A percentile compares a stretch with the other conserved stretches of the same genome.
These are phyloP conservation scores for Vidua macroura DNA, from an alignment of 2,113 vertebrate genomes.

Conservation along the genomic window DNA sequence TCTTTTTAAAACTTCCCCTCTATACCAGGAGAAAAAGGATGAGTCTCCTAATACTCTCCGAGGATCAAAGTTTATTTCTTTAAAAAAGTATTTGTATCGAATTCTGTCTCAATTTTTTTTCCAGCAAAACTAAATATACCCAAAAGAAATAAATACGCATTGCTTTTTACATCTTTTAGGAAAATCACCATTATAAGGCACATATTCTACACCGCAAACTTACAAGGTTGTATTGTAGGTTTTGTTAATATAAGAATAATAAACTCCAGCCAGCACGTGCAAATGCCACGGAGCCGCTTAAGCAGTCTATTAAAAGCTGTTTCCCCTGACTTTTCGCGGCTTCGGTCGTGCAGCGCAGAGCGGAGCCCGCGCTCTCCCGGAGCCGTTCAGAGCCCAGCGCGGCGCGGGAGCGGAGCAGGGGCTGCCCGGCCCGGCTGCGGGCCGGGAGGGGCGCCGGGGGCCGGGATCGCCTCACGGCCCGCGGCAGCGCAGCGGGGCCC, in stretches of 20 bases:
- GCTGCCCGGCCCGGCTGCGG: neutral
- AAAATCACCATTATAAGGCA: neutral
- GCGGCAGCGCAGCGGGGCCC: neutral
- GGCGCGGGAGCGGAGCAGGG: neutral
- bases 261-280: neutral
- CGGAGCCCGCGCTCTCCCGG: accelerated
- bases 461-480: too few relatives aligned
- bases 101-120: neutral
- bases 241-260: neutral
- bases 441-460: too few relatives aligned
- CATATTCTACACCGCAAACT: neutral
- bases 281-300: neutral
- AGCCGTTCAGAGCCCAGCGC: neutral
- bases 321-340: neutral
- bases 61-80: neutral
- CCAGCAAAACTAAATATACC: neutral
- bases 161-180: neutral
- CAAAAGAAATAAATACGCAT: neutral
- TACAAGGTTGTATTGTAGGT: accelerated
- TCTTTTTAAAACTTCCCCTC: neutral
- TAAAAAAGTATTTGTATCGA: neutral
- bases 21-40: neutral
- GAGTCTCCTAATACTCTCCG: neutral
- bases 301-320: neutral
- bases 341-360: accelerated